These are phyloP conservation scores for Molossus molossus DNA, from an alignment of 2,797 vertebrate species.

Conservation along the genomic window DNA sequence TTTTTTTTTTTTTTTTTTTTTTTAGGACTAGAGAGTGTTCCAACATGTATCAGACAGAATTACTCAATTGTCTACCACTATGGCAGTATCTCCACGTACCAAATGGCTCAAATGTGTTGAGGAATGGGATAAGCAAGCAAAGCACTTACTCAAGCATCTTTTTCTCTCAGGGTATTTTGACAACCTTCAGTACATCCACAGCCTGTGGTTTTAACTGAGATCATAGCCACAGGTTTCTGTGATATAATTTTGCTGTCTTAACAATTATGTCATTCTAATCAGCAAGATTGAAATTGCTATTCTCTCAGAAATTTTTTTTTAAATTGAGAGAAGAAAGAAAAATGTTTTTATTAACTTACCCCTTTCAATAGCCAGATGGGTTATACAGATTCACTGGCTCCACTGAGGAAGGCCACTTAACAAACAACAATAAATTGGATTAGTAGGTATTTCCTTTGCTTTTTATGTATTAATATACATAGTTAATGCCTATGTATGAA, in stretches of 20 bases:
- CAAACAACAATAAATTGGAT: neutral
- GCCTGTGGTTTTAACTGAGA: slow-evolving; percentile 37
- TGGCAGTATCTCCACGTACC: neutral
- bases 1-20: slow-evolving; percentile 43
- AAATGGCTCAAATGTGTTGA: slow-evolving; percentile 47
- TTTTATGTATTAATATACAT: neutral
- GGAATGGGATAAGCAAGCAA: neutral
- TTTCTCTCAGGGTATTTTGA: slow-evolving; percentile 50
- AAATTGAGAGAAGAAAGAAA: neutral
- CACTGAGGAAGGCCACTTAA: neutral
- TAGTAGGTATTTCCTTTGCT: slow-evolving; percentile 1
- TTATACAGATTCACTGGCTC: neutral
- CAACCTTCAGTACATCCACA: neutral
- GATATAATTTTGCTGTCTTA: slow-evolving; percentile 52
- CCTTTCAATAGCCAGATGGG: neutral
- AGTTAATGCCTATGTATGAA: neutral
- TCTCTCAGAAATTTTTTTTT: neutral
- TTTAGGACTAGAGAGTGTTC: slow-evolving; percentile 16
- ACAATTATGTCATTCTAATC: slow-evolving; percentile 47
- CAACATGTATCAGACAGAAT: neutral
- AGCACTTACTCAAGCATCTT: slow-evolving; percentile 26
- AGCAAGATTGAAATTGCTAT: slow-evolving; percentile 18
- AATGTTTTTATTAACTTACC: neutral
- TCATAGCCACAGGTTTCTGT: neutral
- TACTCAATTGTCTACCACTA: slow-evolving; percentile 2